Evolutionary conservation across 2,888 invertebrate species (phyloP), one percentile per base, ranked within the genome.

Genomic region (Eupithecia exiguata): DNA sequence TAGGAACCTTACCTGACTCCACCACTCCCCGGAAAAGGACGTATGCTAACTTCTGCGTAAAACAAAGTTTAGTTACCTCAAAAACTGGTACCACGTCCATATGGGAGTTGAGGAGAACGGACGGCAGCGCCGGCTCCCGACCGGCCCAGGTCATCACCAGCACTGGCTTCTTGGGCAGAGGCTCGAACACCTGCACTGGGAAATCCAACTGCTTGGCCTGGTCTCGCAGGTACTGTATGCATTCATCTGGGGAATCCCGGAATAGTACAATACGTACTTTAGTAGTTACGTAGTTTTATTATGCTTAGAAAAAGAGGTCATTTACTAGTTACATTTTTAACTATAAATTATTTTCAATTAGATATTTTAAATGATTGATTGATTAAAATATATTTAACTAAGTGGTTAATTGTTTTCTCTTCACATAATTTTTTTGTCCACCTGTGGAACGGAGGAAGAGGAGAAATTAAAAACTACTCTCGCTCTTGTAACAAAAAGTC

Each of bases 11-110:
- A 49, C 18, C 46, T 18, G 46, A 46, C 46, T 46, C 6, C 5
- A 18, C n/a, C n/a, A 49, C 49, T 9, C n/a, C 9, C n/a, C n/a
- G 2, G 18, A n/a, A 49, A 7, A 49, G n/a, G 49, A 49, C 18
- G 49, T n/a, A 18, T 12, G 6, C 18, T 18, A 18, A 5, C 1
- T 46, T 49, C 49, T 49, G n/a, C 7, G n/a, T 49, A 49, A 53
- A 53, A 21, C 46, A 53, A 21, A 10, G 6, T 7, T 36, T 89
- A 98, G 98, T 7, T 89, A 98, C 98, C 79, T 96, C 96, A 87
- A 97, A 98, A 0, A 99, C 99, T 0, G 99, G 99, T 0, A 99
- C 99, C 1, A 99, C 99, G 88, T 99, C 99, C 96, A 98, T 99
- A 86, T 99, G 99, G 0, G 98, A 99, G 89, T 99, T 99, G 21